phyloP scores from a whole-genome alignment of 2,113 vertebrate species.

The Melanotaenia duboulayi region DNA sequence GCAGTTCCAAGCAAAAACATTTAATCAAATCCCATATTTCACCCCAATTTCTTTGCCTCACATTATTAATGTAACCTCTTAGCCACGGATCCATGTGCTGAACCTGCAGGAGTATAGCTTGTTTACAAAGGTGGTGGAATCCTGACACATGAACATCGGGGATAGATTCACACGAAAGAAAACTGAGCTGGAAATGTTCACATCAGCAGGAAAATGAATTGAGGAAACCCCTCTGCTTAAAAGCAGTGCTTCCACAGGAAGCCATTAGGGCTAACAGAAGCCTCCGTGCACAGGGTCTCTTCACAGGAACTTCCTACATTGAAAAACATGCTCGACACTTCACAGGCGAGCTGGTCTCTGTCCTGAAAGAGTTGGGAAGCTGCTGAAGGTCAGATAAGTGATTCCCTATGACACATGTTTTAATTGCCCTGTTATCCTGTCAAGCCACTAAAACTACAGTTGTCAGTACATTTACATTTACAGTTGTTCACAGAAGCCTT shows the following conservation, averaged over 20 bases:
- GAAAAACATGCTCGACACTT: slow-evolving; percentile 36
- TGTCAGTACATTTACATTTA: neutral
- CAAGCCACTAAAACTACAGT: neutral
- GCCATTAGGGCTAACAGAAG: slow-evolving; percentile 57
- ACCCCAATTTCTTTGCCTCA: slow-evolving; percentile 10
- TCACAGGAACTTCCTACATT: slow-evolving; percentile 74
- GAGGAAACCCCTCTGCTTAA: slow-evolving; percentile 71
- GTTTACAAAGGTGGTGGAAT: slow-evolving; percentile 40
- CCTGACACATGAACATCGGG: slow-evolving; percentile 36
- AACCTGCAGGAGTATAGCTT: slow-evolving; percentile 10
- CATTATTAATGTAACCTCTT: slow-evolving; percentile 1
- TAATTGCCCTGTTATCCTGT: neutral
- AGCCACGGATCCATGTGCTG: neutral
- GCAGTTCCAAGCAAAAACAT: slow-evolving; percentile 19
- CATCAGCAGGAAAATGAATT: slow-evolving; percentile 73
- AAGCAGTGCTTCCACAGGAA: slow-evolving; percentile 75
- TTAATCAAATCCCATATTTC: neutral
- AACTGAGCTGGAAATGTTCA: slow-evolving; percentile 68
- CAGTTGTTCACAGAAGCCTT: slow-evolving; percentile 3
- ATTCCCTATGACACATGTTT: slow-evolving; percentile 10
- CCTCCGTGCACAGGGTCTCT: slow-evolving; percentile 54
- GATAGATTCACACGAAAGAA: slow-evolving; percentile 55
- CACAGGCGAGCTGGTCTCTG: slow-evolving; percentile 24
- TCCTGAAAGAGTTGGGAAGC: neutral
- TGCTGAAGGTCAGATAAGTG: slow-evolving; percentile 30